Evolutionary conservation across 2,113 vertebrate species (phyloP).

Genomic region (Ramphastos sulfuratus): DNA sequence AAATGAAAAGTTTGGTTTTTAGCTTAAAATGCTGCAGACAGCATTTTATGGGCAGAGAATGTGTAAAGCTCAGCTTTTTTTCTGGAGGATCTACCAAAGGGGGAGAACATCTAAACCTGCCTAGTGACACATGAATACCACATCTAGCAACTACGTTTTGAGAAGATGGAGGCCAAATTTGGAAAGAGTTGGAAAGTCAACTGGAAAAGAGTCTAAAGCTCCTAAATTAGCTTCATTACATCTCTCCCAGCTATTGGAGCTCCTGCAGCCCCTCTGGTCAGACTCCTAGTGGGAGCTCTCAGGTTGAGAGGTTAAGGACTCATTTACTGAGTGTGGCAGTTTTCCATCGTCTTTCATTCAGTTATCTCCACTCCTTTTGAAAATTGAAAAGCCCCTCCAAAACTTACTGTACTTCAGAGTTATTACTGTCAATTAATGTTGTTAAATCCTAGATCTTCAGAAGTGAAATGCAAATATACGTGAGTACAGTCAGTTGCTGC

Average conservation of each 20-base stretch:
- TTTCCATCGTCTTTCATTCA: slow-evolving; percentile 75
- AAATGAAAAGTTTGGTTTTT: not conserved
- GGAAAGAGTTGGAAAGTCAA: not conserved
- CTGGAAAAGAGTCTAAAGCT: slow-evolving; percentile 43
- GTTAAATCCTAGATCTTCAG: slow-evolving; percentile 65
- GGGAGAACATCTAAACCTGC: not conserved
- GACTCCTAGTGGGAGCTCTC: slow-evolving; percentile 48
- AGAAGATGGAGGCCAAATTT: slow-evolving; percentile 8
- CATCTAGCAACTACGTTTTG: not conserved
- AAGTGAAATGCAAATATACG: slow-evolving; percentile 61
- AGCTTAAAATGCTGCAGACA: not conserved
- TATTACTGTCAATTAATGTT: slow-evolving; percentile 76
- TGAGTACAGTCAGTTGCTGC: slow-evolving; percentile 50
- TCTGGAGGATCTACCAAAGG: not conserved
- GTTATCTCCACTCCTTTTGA: slow-evolving; percentile 72
- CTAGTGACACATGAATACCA: not conserved
- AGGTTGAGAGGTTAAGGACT: slow-evolving; percentile 74
- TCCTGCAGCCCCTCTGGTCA: slow-evolving; percentile 56
- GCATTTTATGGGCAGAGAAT: not conserved
- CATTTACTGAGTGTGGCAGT: slow-evolving; percentile 67
- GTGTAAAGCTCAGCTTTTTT: not conserved
- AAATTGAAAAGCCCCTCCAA: slow-evolving; percentile 53
- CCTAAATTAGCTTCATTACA: slow-evolving; percentile 49
- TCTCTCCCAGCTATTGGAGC: slow-evolving; percentile 37
- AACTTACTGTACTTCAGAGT: slow-evolving; percentile 51